phyloP scores from a whole-genome alignment of 2,888 invertebrate genomes.

The Epiperipatus broadwayi region DNA sequence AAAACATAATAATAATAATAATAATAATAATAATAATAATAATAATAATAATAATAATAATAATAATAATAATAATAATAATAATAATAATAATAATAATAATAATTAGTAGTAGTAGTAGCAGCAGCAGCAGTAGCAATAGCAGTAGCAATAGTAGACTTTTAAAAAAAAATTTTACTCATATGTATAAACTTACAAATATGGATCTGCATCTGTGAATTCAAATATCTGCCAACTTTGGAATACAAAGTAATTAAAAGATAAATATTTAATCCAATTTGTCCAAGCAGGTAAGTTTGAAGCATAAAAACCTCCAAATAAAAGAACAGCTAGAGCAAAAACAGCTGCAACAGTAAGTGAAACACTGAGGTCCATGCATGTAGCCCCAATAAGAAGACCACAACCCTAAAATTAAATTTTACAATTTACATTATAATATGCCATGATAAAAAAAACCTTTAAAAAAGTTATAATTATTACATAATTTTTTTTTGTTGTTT shows the following conservation, averaged over 20 bases:
- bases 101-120: no score
- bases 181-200: constrained; percentile 39
- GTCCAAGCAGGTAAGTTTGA: constrained; percentile 51
- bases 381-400: constrained; percentile 58
- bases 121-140: no score
- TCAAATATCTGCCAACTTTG: constrained; percentile 61
- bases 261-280: constrained; percentile 51
- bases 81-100: no score
- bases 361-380: constrained; percentile 53
- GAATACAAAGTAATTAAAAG: constrained; percentile 58
- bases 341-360: constrained; percentile 55
- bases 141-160: no score
- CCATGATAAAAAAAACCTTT: no score
- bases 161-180: no score
- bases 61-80: no score
- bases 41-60: no score
- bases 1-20: no score
- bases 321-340: constrained; percentile 52
- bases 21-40: no score
- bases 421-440: no score
- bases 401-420: no score
- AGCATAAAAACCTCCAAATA: constrained; percentile 53
- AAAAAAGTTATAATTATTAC: constrained; percentile 18
- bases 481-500: constrained; percentile 18
- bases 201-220: constrained; percentile 46